A percentile compares a stretch with the other conserved stretches of the same genome.
These are phyloP conservation scores for Poeciliopsis paucimaculata DNA, from an alignment of 2,797 vertebrate genomes.

Conservation along the genomic window DNA sequence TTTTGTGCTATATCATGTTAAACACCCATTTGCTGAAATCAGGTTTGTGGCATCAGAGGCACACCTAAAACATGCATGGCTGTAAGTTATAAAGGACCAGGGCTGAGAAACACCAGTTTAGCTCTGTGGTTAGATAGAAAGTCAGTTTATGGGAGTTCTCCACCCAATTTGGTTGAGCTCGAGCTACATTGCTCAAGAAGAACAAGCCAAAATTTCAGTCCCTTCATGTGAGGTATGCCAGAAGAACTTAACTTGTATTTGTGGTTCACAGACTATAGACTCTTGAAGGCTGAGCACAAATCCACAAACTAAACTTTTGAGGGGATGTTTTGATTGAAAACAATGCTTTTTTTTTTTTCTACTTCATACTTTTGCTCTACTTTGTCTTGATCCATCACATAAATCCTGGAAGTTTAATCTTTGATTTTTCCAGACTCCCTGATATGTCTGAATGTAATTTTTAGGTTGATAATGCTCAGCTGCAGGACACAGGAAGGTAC, in stretches of 20 bases:
- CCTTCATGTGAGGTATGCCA: neutral
- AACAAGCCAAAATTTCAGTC: neutral
- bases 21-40: neutral
- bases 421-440: neutral
- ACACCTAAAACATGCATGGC: neutral
- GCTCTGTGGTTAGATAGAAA: neutral
- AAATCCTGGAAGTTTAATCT: neutral
- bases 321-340: neutral
- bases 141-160: neutral
- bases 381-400: neutral
- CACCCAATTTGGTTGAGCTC: neutral
- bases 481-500: conserved; percentile 92
- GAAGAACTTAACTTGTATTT: neutral
- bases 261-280: neutral
- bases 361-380: neutral
- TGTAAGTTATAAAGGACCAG: neutral
- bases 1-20: neutral
- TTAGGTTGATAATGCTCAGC: conserved; percentile 87
- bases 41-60: neutral
- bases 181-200: neutral
- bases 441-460: conserved; percentile 28
- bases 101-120: neutral
- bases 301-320: neutral
- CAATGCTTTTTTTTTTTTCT: neutral
- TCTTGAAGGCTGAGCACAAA: neutral